Percentiles rank a stretch among this genome's conserved stretches.
Evolutionary conservation across 2,888 invertebrate species (phyloP).

Genomic region (Microdon myrmicae): DNA sequence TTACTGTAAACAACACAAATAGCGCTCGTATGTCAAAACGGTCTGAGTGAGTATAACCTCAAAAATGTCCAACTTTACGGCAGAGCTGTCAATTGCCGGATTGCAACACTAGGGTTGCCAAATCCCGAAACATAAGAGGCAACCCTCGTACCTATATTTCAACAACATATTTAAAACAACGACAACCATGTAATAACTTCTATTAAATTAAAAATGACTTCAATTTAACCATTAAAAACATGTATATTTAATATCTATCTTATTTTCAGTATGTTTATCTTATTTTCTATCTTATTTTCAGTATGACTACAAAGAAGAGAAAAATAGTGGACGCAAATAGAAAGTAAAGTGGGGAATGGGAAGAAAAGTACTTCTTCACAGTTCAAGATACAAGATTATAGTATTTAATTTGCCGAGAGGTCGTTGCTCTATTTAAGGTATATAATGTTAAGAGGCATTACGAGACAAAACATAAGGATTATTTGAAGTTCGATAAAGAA

Average conservation of each 20-base stretch:
- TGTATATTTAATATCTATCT: background rate
- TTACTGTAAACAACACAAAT: no score
- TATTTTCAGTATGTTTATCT: no score
- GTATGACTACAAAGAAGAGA: constrained; percentile 15
- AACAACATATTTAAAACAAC: constrained; percentile 10
- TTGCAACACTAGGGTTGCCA: no score
- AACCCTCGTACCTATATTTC: no score
- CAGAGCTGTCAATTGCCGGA: no score
- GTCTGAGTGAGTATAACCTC: no score
- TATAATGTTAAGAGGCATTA: no score
- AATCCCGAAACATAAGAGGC: no score
- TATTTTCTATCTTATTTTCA: constrained; percentile 3
- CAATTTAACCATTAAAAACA: background rate
- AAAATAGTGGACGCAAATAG: constrained; percentile 8
- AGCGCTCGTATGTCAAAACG: no score
- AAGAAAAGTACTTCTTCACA: constrained; percentile 2
- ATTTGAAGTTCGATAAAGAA: constrained; percentile 17
- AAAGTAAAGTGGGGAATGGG: background rate
- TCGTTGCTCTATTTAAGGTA: no score
- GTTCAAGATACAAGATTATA: constrained; percentile 5
- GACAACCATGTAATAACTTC: constrained; percentile 3
- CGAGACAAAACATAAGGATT: constrained; percentile 19
- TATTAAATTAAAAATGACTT: constrained; percentile 4
- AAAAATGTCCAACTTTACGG: no score
- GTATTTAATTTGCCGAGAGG: constrained; percentile 13